Base-by-base conservation (phyloP, 1,140 invertebrate species). In the Eriocheir sinensis region DNA sequence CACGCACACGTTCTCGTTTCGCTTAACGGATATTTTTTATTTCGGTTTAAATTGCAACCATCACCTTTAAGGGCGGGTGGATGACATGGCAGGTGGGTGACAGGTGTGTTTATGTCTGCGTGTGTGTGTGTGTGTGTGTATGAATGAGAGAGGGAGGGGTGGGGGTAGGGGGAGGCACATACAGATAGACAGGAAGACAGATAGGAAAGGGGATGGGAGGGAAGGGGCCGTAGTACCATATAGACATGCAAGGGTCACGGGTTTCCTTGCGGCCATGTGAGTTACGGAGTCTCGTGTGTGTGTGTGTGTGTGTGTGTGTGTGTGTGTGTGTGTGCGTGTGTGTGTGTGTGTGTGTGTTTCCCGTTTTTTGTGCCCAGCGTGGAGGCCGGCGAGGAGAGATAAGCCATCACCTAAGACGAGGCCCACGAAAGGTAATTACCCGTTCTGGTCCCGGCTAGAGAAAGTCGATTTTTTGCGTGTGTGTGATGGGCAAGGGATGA, bases 111-210 rank as follows among this genome's bases (percentile, higher is more conserved):
- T 21, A n/a, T 72, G 60, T 21, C 21, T 21, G 60, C 6, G 60
- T 48, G 44, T 48, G 44, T 48, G 44, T 48, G 44, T 48, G 44
- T 48, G 44, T 48, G 44, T 48, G 44, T 48, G 44, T 48, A 15
- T 48, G 44, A 81, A n/a, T 27, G 80, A 81, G 80, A 81, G 80
- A 81, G 80, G 30, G 80, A 81, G 80, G 30, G 80, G 30, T 15
- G 30, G 80, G 30, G 80, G 30, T 15, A 81, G 80, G 30, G 80
- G 30, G 80, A 81, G 80, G 30, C 17, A 81, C 17, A 88, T 40
- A 89, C 41, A 89, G 88, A 89, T 40, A 53, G 41, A 89, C 41
- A 89, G 88, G 53, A 27, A 53, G 88, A 48, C 27, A 53, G 40
- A 53, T 27, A 89, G 44, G 53, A 32, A 89, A 12, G 32, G 44